Conservation (phyloP, 2,888 invertebrate genomes). For the Idaea dimidiata region DNA sequence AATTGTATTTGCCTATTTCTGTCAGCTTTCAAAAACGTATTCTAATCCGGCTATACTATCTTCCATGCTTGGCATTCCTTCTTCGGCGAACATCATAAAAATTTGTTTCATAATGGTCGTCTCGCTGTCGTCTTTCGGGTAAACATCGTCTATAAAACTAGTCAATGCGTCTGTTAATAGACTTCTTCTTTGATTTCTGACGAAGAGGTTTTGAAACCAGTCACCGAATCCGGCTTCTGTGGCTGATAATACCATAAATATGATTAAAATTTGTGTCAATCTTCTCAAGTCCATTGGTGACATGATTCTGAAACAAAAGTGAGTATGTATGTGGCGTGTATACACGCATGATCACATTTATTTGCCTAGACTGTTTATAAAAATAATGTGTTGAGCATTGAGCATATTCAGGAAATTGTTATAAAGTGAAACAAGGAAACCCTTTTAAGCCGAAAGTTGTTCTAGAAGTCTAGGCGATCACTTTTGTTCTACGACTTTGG, state of each 20-base stretch:
- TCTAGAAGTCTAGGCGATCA: too few species aligned
- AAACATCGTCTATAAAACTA: conserved; percentile 56
- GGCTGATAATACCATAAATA: conserved; percentile 29
- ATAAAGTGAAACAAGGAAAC: too few species aligned
- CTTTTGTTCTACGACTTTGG: too few species aligned
- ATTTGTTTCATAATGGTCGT: conserved; percentile 58
- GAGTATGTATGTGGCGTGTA: conserved; percentile 19
- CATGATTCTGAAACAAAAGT: conserved; percentile 36
- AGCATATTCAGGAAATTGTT: too few species aligned
- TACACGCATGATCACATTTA: conserved; percentile 10
- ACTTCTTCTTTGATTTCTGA: conserved; percentile 40
- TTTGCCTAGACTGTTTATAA: too few species aligned
- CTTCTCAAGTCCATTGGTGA: conserved; percentile 29
- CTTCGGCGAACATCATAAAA: conserved; percentile 55
- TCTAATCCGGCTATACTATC: conserved; percentile 33
- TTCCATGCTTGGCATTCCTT: conserved; percentile 29
- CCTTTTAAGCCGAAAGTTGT: too few species aligned
- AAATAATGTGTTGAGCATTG: too few species aligned
- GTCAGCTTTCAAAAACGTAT: conserved; percentile 29
- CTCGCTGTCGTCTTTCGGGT: conserved; percentile 63
- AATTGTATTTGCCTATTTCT: background rate
- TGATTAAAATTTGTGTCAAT: conserved; percentile 24
- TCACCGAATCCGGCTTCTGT: conserved; percentile 34
- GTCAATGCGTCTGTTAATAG: conserved; percentile 50
- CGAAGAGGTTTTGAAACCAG: conserved; percentile 29